Base-by-base conservation (phyloP, 2,797 vertebrate species). In the Peromyscus eremicus region DNA sequence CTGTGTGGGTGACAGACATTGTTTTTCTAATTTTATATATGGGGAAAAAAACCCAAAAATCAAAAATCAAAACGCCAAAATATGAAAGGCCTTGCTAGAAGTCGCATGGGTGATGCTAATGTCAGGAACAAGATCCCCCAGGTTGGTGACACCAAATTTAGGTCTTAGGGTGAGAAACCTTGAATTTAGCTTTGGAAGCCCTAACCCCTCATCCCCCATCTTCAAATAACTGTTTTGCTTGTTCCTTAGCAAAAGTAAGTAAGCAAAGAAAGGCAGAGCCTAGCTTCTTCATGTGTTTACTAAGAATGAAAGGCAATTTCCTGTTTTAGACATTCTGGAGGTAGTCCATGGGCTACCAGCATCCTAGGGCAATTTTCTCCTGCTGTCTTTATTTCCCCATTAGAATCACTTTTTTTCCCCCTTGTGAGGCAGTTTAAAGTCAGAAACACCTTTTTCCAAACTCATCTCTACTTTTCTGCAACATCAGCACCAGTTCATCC, bases 401-500 rank as follows among this genome's bases (percentile, higher is more conserved):
- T 37, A 43, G 83, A 10, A 40, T 40, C 57, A 34, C 0, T 21
- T 55, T 62, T 70, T 66, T 43, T 21, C 23, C 13, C 13, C 13
- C 52, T 49, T 52, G 32, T n/a, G 21, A 21, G 19, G 23, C 27
- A 91, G 52, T 29, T 79, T 43, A 29, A 89, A 66, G n/a, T 71
- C 62, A 19, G 64, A 62, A 83, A 29, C 25, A 52, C 32, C 46
- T 6, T 94, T 40, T 73, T 27, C 68, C 73, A 79, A 55, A 43
- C 13, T 55, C 40, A 8, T 68, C 57, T 60, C 81, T 71, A 49
- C 70, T 73, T 89, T 91, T 76, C 43, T 89, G 83, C 75, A 23
- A 75, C 29, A 40, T 94, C 70, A 49, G 76, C 75, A 80, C 27
- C 94, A 64, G 79, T 71, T n/a, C 75, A 94, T 82, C n/a, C 60